Evolutionary conservation across 2,888 invertebrate genomes (phyloP).

Genomic region (Criorhina ranunculi): DNA sequence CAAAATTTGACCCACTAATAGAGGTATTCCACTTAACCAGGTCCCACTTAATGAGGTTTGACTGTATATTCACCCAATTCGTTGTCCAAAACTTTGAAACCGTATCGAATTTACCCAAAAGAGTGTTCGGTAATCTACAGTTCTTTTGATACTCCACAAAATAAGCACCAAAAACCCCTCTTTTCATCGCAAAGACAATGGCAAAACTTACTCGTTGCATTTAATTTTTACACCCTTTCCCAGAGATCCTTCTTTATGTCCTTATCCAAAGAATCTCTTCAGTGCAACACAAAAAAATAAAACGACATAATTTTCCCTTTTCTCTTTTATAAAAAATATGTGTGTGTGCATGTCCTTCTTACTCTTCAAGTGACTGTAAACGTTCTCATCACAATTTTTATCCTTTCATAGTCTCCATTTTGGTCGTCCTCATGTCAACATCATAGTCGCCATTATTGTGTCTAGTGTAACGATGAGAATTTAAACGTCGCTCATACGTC

Average conservation of each 20-base stretch:
- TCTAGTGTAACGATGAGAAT: constrained; percentile 47
- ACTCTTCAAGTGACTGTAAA: constrained; percentile 49
- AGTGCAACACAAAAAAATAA: constrained; percentile 20
- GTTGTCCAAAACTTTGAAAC: constrained; percentile 49
- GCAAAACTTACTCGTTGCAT: constrained; percentile 65
- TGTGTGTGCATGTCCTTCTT: constrained; percentile 44
- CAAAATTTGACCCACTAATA: too few relatives aligned
- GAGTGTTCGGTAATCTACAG: constrained; percentile 28
- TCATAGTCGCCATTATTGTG: constrained; percentile 40
- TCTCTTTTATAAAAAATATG: too few relatives aligned
- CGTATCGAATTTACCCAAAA: constrained; percentile 13
- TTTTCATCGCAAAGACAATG: constrained; percentile 32
- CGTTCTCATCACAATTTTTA: constrained; percentile 16
- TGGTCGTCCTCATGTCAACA: constrained; percentile 2
- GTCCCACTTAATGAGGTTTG: too few relatives aligned
- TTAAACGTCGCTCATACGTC: constrained; percentile 60
- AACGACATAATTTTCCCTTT: constrained; percentile 29
- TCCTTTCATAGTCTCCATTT: constrained; percentile 13
- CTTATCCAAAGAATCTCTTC: constrained; percentile 32
- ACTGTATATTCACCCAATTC: too few relatives aligned
- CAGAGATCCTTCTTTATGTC: neutral
- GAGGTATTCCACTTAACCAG: too few relatives aligned
- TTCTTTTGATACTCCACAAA: constrained; percentile 6
- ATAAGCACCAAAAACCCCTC: neutral
- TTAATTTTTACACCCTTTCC: constrained; percentile 58